These are phyloP conservation scores for Hypsibius dujardini DNA, from an alignment of 1,140 invertebrate genomes.

Conservation along the genomic window DNA sequence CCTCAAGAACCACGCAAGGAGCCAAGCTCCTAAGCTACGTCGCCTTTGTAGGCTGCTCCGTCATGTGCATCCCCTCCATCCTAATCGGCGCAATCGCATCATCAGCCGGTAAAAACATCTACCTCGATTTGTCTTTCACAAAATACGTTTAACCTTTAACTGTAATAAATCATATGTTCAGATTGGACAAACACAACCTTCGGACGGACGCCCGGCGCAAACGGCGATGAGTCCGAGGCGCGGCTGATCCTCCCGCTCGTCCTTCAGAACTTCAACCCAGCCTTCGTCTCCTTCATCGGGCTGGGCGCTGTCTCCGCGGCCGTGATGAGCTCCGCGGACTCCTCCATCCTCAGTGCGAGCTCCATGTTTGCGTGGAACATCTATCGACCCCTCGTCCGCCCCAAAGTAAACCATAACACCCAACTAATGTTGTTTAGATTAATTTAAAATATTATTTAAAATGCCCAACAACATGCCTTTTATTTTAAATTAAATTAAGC, in stretches of 20 bases:
- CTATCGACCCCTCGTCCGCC: slow-evolving; percentile 85
- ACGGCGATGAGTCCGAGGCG: slow-evolving; percentile 54
- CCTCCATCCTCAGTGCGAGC: slow-evolving; percentile 81
- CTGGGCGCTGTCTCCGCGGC: slow-evolving; percentile 93
- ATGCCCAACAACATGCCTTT: too few relatives aligned
- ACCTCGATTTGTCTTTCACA: neutral
- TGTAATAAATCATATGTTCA: slow-evolving; percentile 30
- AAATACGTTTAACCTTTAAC: too few relatives aligned
- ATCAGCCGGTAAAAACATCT: slow-evolving; percentile 51
- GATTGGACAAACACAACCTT: slow-evolving; percentile 83
- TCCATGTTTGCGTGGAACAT: slow-evolving; percentile 97
- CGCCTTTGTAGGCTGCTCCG: slow-evolving; percentile 75
- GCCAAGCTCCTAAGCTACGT: slow-evolving; percentile 91
- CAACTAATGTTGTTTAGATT: neutral
- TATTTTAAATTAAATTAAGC: too few relatives aligned
- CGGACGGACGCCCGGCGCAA: slow-evolving; percentile 36
- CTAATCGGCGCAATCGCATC: slow-evolving; percentile 88
- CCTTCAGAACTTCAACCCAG: slow-evolving; percentile 78
- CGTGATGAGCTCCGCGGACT: slow-evolving; percentile 95
- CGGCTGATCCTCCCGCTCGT: slow-evolving; percentile 91
- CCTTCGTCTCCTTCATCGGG: slow-evolving; percentile 81
- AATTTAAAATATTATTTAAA: too few relatives aligned
- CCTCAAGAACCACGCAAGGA: slow-evolving; percentile 72
- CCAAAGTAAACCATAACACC: slow-evolving; percentile 44
- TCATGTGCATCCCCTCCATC: slow-evolving; percentile 90